phyloP scores from a whole-genome alignment of 2,888 invertebrate genomes.

The Parnassius orleans region DNA sequence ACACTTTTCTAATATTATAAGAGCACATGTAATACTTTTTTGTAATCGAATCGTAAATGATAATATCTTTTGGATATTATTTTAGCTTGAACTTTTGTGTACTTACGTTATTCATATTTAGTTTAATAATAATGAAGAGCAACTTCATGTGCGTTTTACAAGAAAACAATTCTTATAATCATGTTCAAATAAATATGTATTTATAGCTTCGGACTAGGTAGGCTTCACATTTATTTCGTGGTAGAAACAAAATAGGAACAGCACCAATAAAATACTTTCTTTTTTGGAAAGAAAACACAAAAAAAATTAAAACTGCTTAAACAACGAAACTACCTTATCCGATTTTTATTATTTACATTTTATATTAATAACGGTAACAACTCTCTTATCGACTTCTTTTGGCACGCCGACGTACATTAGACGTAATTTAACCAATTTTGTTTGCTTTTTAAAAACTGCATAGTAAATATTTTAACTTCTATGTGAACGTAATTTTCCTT shows the following conservation, averaged over 20 bases:
- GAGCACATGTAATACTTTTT: no score
- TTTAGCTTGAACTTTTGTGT: neutral
- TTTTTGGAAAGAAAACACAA: constrained; percentile 23
- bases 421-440: neutral
- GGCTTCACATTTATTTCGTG: constrained; percentile 14
- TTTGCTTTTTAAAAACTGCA: no score
- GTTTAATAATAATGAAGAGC: no score
- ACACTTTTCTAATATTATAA: no score
- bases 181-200: constrained; percentile 17
- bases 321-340: constrained; percentile 5
- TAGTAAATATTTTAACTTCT: no score
- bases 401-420: constrained; percentile 16
- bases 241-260: constrained; percentile 32
- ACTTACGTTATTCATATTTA: neutral
- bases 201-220: constrained; percentile 23
- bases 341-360: constrained; percentile 34
- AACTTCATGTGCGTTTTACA: constrained; percentile 4
- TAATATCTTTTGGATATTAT: neutral
- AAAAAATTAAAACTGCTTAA: constrained; percentile 6
- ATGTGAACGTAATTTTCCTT: no score
- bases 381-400: constrained; percentile 10
- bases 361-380: constrained; percentile 37
- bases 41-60: no score
- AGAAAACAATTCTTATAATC: neutral
- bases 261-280: constrained; percentile 30